Conservation (phyloP, 2,797 vertebrate species). For the Spheniscus humboldti region DNA sequence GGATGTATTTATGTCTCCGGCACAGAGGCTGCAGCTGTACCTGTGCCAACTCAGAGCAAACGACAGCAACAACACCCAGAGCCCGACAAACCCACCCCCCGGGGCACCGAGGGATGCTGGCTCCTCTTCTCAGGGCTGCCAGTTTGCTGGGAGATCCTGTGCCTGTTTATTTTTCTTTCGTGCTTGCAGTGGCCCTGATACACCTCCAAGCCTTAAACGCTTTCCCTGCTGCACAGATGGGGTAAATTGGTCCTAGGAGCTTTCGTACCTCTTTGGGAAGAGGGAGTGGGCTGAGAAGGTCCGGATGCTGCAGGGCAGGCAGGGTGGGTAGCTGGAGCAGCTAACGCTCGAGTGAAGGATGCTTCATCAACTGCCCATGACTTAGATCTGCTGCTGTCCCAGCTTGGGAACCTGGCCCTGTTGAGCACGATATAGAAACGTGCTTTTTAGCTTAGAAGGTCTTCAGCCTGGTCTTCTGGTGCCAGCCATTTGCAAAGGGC, state of each 20-base stretch:
- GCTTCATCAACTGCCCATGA: not conserved
- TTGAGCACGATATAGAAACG: not conserved
- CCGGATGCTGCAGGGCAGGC: not conserved
- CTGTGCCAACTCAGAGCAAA: not conserved
- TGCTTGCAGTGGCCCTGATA: slow-evolving; percentile 45
- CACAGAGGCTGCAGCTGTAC: not conserved
- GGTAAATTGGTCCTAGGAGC: slow-evolving; percentile 15
- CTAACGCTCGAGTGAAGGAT: not conserved
- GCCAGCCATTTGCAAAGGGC: not conserved
- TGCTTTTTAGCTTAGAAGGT: not conserved
- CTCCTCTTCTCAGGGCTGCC: not conserved
- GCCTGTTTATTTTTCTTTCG: slow-evolving; percentile 39
- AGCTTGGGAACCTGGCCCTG: not conserved
- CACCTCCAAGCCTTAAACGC: slow-evolving; percentile 1
- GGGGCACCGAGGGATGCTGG: rapidly evolving
- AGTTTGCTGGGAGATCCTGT: not conserved
- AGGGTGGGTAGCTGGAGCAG: not conserved
- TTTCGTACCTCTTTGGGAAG: not conserved
- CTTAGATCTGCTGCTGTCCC: not conserved
- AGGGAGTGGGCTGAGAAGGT: not conserved
- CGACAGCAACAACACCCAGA: not conserved
- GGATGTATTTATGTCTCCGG: not conserved
- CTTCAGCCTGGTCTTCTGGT: not conserved
- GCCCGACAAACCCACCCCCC: not conserved
- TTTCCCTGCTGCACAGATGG: slow-evolving; percentile 15